phyloP scores from a whole-genome alignment of 2,113 vertebrate genomes.

The Chlorodrepanis virens region DNA sequence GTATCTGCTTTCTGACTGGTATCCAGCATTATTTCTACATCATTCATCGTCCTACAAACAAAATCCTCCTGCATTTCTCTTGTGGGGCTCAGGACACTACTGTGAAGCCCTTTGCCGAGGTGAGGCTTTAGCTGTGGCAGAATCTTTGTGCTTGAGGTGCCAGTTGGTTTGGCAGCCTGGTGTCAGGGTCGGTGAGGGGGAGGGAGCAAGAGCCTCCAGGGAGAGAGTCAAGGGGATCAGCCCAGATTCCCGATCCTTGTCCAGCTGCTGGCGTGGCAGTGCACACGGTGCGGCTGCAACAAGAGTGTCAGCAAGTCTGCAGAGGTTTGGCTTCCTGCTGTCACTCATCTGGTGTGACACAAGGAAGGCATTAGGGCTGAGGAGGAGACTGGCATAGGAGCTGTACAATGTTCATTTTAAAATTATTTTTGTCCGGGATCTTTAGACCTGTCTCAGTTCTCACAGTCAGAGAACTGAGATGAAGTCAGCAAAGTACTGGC shows the following conservation, averaged over 20 bases:
- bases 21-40: constrained; percentile 23
- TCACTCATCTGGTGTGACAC: neutral
- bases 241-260: neutral
- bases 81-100: neutral
- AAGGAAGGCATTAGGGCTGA: neutral
- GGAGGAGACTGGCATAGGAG: neutral
- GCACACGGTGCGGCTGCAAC: accelerated
- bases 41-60: neutral
- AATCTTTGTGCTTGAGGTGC: neutral
- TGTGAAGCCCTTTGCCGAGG: neutral
- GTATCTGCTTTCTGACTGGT: constrained; percentile 1
- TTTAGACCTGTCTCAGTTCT: neutral
- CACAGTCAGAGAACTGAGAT: neutral
- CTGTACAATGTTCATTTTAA: neutral
- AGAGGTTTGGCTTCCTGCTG: neutral
- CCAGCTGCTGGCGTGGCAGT: neutral
- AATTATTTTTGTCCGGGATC: neutral
- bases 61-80: neutral
- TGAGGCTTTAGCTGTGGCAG: neutral
- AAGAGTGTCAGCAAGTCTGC: neutral
- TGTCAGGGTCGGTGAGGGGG: neutral
- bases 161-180: neutral
- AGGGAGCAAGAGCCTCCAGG: neutral
- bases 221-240: neutral
- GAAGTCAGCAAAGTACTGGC: neutral